These are phyloP conservation scores for Suncus etruscus DNA, from an alignment of 2,113 vertebrate genomes.

Conservation along the genomic window DNA sequence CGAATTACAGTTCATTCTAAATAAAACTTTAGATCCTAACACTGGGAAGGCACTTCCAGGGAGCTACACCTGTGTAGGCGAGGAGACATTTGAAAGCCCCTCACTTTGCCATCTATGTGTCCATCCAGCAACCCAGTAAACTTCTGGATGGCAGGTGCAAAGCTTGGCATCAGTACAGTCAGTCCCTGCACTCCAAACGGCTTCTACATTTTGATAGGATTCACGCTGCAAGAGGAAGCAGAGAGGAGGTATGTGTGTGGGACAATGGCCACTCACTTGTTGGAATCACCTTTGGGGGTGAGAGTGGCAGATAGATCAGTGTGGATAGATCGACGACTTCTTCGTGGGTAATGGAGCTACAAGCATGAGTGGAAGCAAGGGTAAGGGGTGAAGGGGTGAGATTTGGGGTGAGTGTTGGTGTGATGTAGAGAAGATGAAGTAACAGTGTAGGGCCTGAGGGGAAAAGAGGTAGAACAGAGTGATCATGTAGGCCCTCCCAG, in stretches of 20 bases:
- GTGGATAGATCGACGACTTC: background rate
- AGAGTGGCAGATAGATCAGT: background rate
- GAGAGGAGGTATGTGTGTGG: background rate
- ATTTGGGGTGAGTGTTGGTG: background rate
- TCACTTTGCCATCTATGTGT: background rate
- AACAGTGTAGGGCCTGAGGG: background rate
- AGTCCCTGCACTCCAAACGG: background rate
- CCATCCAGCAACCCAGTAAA: background rate
- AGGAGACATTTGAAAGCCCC: background rate
- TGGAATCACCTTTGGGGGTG: background rate
- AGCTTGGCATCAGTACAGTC: background rate
- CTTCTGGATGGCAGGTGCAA: background rate
- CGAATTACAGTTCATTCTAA: too few relatives aligned
- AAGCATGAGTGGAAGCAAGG: background rate
- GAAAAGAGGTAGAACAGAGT: too few relatives aligned
- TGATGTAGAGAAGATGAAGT: background rate
- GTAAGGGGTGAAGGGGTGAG: background rate
- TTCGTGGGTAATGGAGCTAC: background rate
- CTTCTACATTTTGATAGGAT: background rate
- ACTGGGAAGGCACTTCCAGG: slow-evolving; percentile 27
- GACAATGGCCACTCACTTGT: background rate
- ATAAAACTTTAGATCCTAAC: background rate
- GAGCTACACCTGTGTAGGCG: background rate
- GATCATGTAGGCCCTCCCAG: background rate
- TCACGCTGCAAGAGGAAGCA: background rate